A percentile compares a stretch with the other conserved stretches of the same genome.
phyloP scores from a whole-genome alignment of 2,113 vertebrate species.

The Percopsis transmontana region DNA sequence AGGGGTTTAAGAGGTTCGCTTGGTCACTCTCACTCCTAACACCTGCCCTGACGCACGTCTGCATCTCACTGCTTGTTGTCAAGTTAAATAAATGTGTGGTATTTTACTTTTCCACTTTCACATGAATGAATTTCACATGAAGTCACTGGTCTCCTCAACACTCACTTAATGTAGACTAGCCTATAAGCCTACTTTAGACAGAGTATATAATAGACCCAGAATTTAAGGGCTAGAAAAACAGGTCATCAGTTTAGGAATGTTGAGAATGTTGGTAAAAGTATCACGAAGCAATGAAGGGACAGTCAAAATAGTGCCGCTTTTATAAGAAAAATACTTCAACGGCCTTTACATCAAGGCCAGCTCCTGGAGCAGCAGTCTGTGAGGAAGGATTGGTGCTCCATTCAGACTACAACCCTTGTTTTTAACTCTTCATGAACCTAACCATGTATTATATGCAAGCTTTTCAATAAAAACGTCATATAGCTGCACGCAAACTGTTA shows the following conservation, averaged over 20 bases:
- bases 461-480: too few relatives aligned
- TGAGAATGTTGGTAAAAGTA: background rate
- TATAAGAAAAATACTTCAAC: slow-evolving; percentile 15
- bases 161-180: background rate
- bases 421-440: slow-evolving; percentile 10
- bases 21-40: slow-evolving; percentile 57
- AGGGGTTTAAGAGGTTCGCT: slow-evolving; percentile 38
- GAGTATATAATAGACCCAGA: background rate
- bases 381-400: background rate
- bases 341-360: slow-evolving; percentile 50
- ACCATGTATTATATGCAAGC: too few relatives aligned
- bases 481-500: too few relatives aligned
- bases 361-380: background rate
- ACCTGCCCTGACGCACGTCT: slow-evolving; percentile 48
- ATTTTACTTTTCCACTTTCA: background rate
- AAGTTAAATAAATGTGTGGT: background rate
- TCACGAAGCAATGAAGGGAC: background rate
- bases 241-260: background rate
- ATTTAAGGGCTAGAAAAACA: background rate
- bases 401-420: slow-evolving; percentile 17
- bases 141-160: background rate
- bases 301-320: slow-evolving; percentile 39
- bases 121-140: background rate
- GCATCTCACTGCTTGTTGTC: background rate
- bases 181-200: background rate